Evolutionary conservation across 2,888 invertebrate species (phyloP), one percentile per base, ranked within the genome.

Genomic region (Drosophila diplacantha): DNA sequence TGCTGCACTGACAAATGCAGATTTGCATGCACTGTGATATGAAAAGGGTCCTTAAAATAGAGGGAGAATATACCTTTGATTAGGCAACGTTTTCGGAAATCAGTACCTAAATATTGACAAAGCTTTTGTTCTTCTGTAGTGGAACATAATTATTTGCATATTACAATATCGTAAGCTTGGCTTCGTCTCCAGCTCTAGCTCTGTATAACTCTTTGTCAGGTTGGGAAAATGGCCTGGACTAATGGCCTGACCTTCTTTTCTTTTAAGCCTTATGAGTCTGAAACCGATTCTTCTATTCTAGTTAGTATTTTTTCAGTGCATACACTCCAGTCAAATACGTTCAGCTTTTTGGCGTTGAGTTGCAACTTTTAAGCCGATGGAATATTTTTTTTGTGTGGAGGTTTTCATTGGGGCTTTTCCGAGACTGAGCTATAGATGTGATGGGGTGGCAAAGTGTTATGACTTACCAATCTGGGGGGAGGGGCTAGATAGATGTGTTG

Each of bases 361-460:
- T 31, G 46, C 69, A 68, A 68, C 47, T 51, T 68, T 66, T 47
- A 66, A 68, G 65, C 60, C 60, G 69, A 66, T 47, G 60, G 65
- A 68, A 68, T 65, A 69, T 52, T 68, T 44, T 54, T 38, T 39
- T 41, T 22, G 22, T n/a, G 22, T 41, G 24, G 41, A 16, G 26
- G 38, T 37, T 44, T 37, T 37, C 16, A 16, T 37, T 14, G 35
- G 31, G 58, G 44, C 32, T 58, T 44, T 59, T 44, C 31, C 8
- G 37, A 38, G 54, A 37, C 20, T 24, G 35, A 38, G 38, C 31
- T 31, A 22, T 18, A 37, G 55, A 11, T 22, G 20, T 14, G 37
- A 24, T 16, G 24, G 51, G 32, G 52, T 24, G 41, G 41, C 8
- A 31, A 20, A 16, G 57, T 39, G 37, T 46, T 37, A 67, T 32